Conservation (phyloP, 2,888 invertebrate species). For the Tachina fera region DNA sequence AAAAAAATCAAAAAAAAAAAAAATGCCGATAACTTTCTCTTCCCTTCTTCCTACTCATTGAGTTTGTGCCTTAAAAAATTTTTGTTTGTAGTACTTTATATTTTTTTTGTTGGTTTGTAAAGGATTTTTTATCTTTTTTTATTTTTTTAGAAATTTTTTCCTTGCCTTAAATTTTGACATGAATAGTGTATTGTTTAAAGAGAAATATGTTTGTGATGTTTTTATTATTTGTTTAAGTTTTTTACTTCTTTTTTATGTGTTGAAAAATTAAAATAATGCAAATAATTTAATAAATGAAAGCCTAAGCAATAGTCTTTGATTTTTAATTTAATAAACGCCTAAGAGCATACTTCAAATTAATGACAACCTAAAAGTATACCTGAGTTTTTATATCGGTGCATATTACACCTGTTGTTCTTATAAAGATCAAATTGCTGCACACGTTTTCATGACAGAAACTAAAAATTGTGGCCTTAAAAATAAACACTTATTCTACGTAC, state of each 20-base stretch:
- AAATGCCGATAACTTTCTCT: slow-evolving; percentile 16
- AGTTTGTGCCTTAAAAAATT: not conserved
- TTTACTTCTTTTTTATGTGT: no score
- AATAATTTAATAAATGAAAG: not conserved
- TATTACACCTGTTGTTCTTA: not conserved
- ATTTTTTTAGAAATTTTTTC: slow-evolving; percentile 2
- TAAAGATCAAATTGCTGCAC: not conserved
- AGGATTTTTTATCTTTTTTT: slow-evolving; percentile 16
- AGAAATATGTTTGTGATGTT: not conserved
- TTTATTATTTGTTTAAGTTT: no score
- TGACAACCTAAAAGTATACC: not conserved
- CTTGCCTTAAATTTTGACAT: slow-evolving; percentile 5
- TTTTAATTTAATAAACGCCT: no score
- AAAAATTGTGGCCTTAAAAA: no score
- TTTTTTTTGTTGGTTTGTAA: slow-evolving; percentile 1
- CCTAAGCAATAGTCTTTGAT: no score
- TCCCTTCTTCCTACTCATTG: not conserved
- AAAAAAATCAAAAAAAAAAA: slow-evolving; percentile 48
- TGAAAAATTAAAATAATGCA: no score
- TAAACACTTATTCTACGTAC: no score
- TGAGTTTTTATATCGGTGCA: not conserved
- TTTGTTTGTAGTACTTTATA: slow-evolving; percentile 10
- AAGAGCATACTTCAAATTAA: no score
- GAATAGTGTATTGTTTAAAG: not conserved
- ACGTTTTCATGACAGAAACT: no score